A percentile compares a stretch with the other conserved stretches of the same genome.
phyloP scores from a whole-genome alignment of 1,140 invertebrate species.

The Asbolus verrucosus region DNA sequence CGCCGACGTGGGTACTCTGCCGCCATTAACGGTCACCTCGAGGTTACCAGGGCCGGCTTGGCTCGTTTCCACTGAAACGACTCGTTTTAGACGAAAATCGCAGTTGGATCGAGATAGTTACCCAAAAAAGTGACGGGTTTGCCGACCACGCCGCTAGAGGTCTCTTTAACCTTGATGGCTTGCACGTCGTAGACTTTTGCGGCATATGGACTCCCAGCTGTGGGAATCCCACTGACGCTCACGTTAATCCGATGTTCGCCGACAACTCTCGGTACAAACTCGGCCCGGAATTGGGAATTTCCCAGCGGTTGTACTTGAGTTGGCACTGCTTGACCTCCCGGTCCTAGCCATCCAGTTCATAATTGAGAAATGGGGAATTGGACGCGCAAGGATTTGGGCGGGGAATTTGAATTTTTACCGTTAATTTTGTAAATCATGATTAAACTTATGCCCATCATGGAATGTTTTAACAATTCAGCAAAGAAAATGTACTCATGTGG shows the following conservation, averaged over 20 bases:
- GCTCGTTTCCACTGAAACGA: conserved; percentile 89
- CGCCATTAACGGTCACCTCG: conserved; percentile 97
- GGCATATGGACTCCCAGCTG: conserved; percentile 90
- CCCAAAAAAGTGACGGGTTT: conserved; percentile 95
- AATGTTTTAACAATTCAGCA: conserved; percentile 26
- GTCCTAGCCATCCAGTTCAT: conserved; percentile 70
- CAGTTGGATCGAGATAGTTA: conserved; percentile 66
- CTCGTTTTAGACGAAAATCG: not conserved
- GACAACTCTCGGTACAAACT: conserved; percentile 86
- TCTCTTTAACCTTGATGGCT: conserved; percentile 94
- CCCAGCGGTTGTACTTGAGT: conserved; percentile 81
- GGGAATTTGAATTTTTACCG: conserved; percentile 12
- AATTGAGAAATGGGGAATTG: not conserved
- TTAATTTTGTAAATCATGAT: conserved; percentile 35
- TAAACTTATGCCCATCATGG: conserved; percentile 10
- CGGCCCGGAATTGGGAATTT: conserved; percentile 84
- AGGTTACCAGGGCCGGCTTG: conserved; percentile 96
- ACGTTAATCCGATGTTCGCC: conserved; percentile 93
- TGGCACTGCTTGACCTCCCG: conserved; percentile 86
- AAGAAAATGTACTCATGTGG: conserved; percentile 16
- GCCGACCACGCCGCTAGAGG: conserved; percentile 89
- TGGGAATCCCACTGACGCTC: conserved; percentile 80
- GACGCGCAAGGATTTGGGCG: conserved; percentile 6
- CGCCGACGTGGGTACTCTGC: conserved; percentile 94
- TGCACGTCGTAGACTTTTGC: conserved; percentile 96